phyloP scores from a whole-genome alignment of 2,888 invertebrate genomes.

The Calliopum simillimum region DNA sequence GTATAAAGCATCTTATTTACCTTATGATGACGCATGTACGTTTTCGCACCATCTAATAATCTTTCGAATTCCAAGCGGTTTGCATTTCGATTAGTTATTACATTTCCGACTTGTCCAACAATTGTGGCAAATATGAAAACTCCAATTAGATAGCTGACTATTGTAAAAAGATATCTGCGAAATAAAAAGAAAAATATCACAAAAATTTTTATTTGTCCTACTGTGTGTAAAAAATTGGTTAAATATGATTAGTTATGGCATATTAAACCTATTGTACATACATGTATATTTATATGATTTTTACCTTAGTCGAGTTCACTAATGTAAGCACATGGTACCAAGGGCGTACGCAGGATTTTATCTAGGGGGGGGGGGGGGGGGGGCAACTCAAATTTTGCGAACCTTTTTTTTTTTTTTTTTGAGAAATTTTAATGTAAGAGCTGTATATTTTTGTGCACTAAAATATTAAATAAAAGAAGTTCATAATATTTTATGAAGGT shows the following conservation, averaged over 20 bases:
- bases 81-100: slow-evolving; percentile 96
- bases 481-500: no score
- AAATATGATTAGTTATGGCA: not conserved
- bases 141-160: slow-evolving; percentile 95
- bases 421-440: no score
- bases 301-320: no score
- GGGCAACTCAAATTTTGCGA: no score
- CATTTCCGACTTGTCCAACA: slow-evolving; percentile 97
- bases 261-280: no score
- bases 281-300: no score
- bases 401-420: no score
- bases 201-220: not conserved
- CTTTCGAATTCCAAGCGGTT: slow-evolving; percentile 95
- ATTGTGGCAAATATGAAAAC: slow-evolving; percentile 98
- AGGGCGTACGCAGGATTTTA: no score
- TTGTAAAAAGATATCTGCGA: slow-evolving; percentile 92
- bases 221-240: not conserved
- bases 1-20: slow-evolving; percentile 62
- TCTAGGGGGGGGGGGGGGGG: no score
- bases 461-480: no score
- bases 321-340: no score
- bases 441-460: no score
- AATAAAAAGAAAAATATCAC: slow-evolving; percentile 60
- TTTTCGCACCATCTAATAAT: slow-evolving; percentile 94
- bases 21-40: slow-evolving; percentile 97